Percentiles rank a stretch among this genome's conserved stretches.
phyloP scores from a whole-genome alignment of 2,888 invertebrate genomes.

The Pseudococcus longispinus region DNA sequence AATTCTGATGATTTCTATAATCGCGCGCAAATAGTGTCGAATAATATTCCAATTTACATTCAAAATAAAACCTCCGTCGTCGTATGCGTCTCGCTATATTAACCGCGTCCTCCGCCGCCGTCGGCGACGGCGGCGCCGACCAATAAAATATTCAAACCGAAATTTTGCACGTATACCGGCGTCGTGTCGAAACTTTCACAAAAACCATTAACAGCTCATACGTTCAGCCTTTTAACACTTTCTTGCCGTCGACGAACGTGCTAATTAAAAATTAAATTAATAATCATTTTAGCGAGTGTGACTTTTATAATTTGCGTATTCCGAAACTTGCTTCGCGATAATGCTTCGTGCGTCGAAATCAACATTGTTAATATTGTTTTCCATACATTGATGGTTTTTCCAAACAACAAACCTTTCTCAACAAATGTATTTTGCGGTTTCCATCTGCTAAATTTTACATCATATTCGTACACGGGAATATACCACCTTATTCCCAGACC shows the following conservation, averaged over 20 bases:
- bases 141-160: constrained; percentile 25
- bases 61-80: constrained; percentile 20
- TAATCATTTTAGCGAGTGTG: neutral
- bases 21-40: constrained; percentile 20
- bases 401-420: neutral
- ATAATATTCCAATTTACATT: constrained; percentile 42
- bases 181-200: neutral
- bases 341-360: neutral
- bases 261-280: constrained; percentile 42
- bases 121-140: neutral
- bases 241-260: neutral
- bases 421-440: neutral
- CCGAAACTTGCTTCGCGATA: neutral
- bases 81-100: neutral
- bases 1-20: constrained; percentile 36
- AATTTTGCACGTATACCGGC: neutral
- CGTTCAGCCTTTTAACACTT: constrained; percentile 23
- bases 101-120: neutral
- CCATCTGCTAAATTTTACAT: neutral
- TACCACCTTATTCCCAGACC: no score
- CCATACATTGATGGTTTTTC: neutral
- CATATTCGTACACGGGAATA: neutral
- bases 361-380: neutral
- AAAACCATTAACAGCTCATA: constrained; percentile 36
- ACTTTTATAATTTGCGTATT: neutral